Evolutionary conservation across 2,888 invertebrate genomes (phyloP).

Genomic region (Amorpha juglandis): DNA sequence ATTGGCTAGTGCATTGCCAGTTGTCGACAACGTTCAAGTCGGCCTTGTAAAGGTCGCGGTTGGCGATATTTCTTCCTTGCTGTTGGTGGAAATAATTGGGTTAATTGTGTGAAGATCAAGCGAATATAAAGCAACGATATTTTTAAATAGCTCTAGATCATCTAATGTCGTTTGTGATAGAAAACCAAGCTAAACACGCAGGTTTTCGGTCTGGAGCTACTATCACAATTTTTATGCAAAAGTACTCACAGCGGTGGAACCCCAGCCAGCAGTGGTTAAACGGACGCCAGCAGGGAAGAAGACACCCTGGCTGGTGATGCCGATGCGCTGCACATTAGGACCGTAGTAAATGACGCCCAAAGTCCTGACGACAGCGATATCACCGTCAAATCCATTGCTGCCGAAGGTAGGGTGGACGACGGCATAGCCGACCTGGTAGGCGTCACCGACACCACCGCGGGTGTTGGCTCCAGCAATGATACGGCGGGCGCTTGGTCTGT

Average conservation of each 20-base stretch:
- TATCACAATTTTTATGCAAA: no score
- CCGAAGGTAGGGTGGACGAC: slow-evolving; percentile 39
- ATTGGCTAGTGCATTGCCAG: not conserved
- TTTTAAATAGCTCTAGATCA: not conserved
- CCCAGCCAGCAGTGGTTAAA: slow-evolving; percentile 41
- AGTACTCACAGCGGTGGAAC: slow-evolving; percentile 42
- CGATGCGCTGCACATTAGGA: slow-evolving; percentile 30
- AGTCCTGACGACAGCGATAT: slow-evolving; percentile 39
- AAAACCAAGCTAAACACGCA: no score
- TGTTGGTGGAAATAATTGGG: not conserved
- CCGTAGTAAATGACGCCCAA: slow-evolving; percentile 28
- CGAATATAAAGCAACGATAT: not conserved
- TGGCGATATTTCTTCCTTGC: slow-evolving; percentile 1
- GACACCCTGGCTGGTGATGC: slow-evolving; percentile 38
- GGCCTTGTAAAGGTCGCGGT: not conserved
- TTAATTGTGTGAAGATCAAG: not conserved
- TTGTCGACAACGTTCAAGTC: not conserved
- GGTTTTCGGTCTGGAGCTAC: no score
- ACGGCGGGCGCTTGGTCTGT: slow-evolving; percentile 31
- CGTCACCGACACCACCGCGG: slow-evolving; percentile 36
- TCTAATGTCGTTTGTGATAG: no score
- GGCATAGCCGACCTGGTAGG: slow-evolving; percentile 29
- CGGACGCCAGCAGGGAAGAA: slow-evolving; percentile 33
- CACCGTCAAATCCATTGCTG: slow-evolving; percentile 32
- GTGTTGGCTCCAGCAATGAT: slow-evolving; percentile 43